A percentile compares a stretch with the other conserved stretches of the same genome.
These are phyloP conservation scores for Hydriomena furcata DNA, from an alignment of 2,888 invertebrate genomes.

Conservation along the genomic window DNA sequence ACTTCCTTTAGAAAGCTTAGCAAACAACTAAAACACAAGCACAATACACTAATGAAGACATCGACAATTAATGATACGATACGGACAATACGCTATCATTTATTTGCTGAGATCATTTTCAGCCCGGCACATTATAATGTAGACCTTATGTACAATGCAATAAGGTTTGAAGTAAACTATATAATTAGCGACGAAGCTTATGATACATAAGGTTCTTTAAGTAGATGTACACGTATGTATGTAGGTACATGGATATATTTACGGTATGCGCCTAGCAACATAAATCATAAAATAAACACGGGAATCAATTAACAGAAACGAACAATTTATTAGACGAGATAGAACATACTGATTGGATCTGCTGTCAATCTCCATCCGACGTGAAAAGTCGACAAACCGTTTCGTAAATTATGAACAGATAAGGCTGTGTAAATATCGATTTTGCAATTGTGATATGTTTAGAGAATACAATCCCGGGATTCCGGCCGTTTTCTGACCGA, in stretches of 20 bases:
- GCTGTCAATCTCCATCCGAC: constrained; percentile 49
- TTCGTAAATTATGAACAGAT: constrained; percentile 18
- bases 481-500: too few species aligned
- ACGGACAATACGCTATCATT: constrained; percentile 48
- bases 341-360: constrained; percentile 57
- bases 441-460: constrained; percentile 25
- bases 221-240: not conserved
- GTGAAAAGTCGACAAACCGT: constrained; percentile 33
- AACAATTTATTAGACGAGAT: constrained; percentile 41
- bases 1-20: constrained; percentile 71
- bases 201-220: constrained; percentile 11
- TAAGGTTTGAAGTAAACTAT: constrained; percentile 17
- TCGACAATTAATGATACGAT: constrained; percentile 53
- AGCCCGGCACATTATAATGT: constrained; percentile 1
- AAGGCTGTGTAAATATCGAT: constrained; percentile 21
- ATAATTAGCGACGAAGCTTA: constrained; percentile 5
- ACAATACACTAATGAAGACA: constrained; percentile 59
- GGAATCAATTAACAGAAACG: constrained; percentile 54
- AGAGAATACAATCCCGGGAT: too few species aligned
- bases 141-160: constrained; percentile 3
- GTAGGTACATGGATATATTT: constrained; percentile 6
- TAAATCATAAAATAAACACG: constrained; percentile 46
- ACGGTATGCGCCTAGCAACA: constrained; percentile 36
- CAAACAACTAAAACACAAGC: constrained; percentile 55
- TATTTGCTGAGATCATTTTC: constrained; percentile 43